Percentiles rank a stretch among this genome's conserved stretches.
Evolutionary conservation across 92 coral and sea anemone species (phyloP).

Genomic region (Anthopleura xanthogrammica): DNA sequence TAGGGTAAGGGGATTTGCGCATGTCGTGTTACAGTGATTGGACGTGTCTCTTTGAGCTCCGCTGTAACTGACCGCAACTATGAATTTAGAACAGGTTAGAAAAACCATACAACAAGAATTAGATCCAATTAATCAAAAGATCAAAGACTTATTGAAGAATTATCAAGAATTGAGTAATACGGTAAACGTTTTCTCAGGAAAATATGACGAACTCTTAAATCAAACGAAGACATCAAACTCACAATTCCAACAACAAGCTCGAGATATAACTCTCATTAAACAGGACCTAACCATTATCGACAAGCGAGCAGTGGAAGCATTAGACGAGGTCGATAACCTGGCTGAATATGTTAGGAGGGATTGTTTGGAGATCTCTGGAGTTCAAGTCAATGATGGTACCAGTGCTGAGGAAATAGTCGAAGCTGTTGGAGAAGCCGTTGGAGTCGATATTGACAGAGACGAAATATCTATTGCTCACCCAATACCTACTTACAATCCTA

Average conservation of each 20-base stretch:
- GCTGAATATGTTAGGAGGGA: slow-evolving; percentile 40
- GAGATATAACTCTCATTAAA: neutral
- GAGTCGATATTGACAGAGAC: slow-evolving; percentile 5
- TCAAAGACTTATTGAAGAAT: neutral
- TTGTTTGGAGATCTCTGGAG: slow-evolving; percentile 41
- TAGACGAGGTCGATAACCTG: slow-evolving; percentile 25
- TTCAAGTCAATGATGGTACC: slow-evolving; percentile 3
- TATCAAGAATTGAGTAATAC: neutral
- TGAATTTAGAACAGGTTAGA: neutral
- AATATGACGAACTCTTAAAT: neutral
- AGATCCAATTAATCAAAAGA: neutral
- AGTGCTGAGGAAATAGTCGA: slow-evolving; percentile 32
- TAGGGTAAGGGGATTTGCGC: neutral
- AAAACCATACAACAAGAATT: neutral
- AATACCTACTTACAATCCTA: slow-evolving; percentile 38
- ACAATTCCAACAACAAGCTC: neutral
- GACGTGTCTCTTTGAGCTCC: neutral
- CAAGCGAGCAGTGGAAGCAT: neutral
- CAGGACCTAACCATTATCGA: neutral
- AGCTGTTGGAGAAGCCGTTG: slow-evolving; percentile 37
- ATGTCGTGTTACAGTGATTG: neutral
- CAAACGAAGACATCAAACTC: slow-evolving; percentile 2
- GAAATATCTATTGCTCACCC: slow-evolving; percentile 39
- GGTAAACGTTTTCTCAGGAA: neutral
- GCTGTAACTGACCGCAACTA: neutral